Base-by-base conservation (phyloP, 2,888 invertebrate genomes). In the Odontomyia ornata region DNA sequence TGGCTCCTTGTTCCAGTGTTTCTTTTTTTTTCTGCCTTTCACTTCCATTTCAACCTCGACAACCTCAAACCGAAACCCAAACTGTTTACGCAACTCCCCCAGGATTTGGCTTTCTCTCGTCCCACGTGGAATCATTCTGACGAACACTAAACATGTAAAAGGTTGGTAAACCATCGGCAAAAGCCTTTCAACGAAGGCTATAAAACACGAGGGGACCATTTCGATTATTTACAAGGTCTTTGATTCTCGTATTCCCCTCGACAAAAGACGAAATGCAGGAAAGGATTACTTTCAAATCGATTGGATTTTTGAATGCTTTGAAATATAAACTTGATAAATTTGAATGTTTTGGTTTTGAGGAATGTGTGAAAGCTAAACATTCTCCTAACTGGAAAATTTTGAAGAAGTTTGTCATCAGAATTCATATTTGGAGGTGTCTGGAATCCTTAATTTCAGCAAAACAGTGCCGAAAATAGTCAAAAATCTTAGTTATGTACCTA, bases 211-310 rank as follows among this genome's bases (percentile, higher is more conserved):
- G 57, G 73, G 73, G 73, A 73, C 25, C 28, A 36, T 60, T 57
- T 57, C 69, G 69, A 46, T 56, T 72, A 73, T 73, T 73, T 73
- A 73, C 73, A 60, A 73, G 73, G 36, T 60, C 57, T 60, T 57
- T 73, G 57, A 73, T 73, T 73, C 57, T 52, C 30, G 11, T 30
- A n/a, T 13, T 21, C 60, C 23, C 23, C 25, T 47, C 5, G 4
- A 13, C 43, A 9, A 23, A 64, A 7, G 30, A 13, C 7, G 46
- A 25, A 43, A 30, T 47, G 69, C 18, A 47, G 69, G 47, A 69
- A 69, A n/a, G 57, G 73, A 73, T 73, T 73, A 73, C 73, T 73
- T 73, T 73, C 73, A 73, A 73, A 73, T 73, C 73, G 60, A 73
- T 73, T 73, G 73, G 23, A 57, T 73, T 73, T 73, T 57, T 60